Conservation (phyloP, 2,113 vertebrate species). For the Entelurus aequoreus region DNA sequence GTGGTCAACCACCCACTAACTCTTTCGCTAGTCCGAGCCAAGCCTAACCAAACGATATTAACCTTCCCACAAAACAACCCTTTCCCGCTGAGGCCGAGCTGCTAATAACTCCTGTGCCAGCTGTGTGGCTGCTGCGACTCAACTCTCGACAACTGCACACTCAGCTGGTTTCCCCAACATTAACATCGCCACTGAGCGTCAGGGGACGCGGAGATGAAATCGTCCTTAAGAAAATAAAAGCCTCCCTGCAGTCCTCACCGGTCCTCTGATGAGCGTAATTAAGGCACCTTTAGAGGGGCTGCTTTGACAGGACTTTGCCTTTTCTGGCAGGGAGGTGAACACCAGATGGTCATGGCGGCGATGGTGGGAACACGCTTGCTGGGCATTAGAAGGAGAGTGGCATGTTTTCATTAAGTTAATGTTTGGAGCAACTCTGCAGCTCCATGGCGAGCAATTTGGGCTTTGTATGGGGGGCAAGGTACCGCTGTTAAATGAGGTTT, state of each 20-base stretch:
- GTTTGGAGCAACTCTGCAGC: conserved; percentile 66
- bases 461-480: conserved; percentile 58
- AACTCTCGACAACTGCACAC: conserved; percentile 47
- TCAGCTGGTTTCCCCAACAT: conserved; percentile 54
- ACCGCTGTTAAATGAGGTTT: conserved; percentile 72
- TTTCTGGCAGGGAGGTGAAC: conserved; percentile 65
- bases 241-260: conserved; percentile 40
- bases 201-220: conserved; percentile 23
- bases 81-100: conserved; percentile 48
- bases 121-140: conserved; percentile 51
- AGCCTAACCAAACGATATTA: conserved; percentile 62
- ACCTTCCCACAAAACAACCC: conserved; percentile 56
- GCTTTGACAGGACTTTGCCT: conserved; percentile 67
- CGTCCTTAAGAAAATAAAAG: conserved; percentile 4
- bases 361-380: conserved; percentile 43
- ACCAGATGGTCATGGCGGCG: conserved; percentile 71
- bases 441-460: conserved; percentile 67
- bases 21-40: conserved; percentile 18
- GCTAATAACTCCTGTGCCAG: conserved; percentile 57
- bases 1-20: conserved; percentile 56
- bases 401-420: conserved; percentile 79
- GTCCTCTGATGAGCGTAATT: conserved; percentile 53
- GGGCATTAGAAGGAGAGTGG: conserved; percentile 66
- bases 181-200: conserved; percentile 32
- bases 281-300: conserved; percentile 42